phyloP scores from a whole-genome alignment of 1,140 invertebrate genomes.

The Paralvinella palmiformis region DNA sequence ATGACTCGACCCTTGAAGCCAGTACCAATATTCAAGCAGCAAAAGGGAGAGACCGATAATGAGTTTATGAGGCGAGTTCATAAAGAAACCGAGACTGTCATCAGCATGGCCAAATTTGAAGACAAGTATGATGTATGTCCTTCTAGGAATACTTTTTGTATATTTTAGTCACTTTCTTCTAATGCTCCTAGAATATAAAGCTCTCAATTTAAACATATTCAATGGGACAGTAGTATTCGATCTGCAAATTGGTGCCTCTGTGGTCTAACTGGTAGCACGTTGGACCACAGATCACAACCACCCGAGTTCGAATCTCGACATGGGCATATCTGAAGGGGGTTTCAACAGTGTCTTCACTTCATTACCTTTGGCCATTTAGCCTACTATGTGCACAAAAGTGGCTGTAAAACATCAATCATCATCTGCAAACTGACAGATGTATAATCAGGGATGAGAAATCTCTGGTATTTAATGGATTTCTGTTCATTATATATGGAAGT shows the following conservation, averaged over 20 bases:
- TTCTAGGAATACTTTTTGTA: background rate
- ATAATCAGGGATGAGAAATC: too few species aligned
- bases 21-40: slow-evolving; percentile 26
- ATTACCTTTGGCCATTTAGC: too few species aligned
- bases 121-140: slow-evolving; percentile 27
- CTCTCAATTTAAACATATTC: background rate
- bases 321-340: too few species aligned
- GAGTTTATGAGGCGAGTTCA: slow-evolving; percentile 28
- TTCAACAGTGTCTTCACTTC: too few species aligned
- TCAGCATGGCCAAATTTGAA: slow-evolving; percentile 26
- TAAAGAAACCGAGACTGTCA: slow-evolving; percentile 24
- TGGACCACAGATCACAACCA: background rate
- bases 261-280: too few species aligned
- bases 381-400: too few species aligned
- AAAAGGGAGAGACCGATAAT: slow-evolving; percentile 24
- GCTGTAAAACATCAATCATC: too few species aligned
- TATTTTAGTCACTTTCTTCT: background rate
- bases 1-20: slow-evolving; percentile 24
- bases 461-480: too few species aligned
- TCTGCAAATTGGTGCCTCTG: too few species aligned
- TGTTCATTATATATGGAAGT: too few species aligned
- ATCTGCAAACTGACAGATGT: too few species aligned
- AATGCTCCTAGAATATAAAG: background rate
- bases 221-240: background rate
- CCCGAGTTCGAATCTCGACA: background rate